Evolutionary conservation across 2,797 vertebrate species (phyloP).

Genomic region (Kryptopterus vitreolus): DNA sequence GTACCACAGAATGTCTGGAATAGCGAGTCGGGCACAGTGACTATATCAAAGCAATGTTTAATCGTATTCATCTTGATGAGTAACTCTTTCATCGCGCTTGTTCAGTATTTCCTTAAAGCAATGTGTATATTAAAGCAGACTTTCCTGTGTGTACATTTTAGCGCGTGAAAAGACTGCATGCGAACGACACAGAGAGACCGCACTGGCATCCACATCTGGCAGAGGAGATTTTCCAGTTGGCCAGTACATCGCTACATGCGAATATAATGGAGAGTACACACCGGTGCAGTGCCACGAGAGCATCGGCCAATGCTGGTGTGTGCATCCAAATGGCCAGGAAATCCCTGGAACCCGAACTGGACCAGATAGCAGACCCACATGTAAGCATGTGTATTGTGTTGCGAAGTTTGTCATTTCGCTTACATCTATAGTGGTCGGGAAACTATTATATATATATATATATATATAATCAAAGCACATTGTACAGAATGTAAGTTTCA

Average conservation of each 20-base stretch:
- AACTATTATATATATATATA: no score
- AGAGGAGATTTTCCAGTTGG: constrained; percentile 48
- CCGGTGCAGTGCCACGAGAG: constrained; percentile 85
- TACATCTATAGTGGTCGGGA: not conserved
- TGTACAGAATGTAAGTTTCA: not conserved
- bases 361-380: constrained; percentile 78
- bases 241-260: constrained; percentile 83
- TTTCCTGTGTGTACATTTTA: constrained; percentile 64
- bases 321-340: constrained; percentile 83
- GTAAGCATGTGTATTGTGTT: constrained; percentile 73
- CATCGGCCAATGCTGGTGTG: constrained; percentile 91
- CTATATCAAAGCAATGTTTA: not conserved
- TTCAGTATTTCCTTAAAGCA: not conserved
- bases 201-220: constrained; percentile 58
- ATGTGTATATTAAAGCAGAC: not conserved
- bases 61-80: not conserved
- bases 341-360: constrained; percentile 80
- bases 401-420: not conserved
- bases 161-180: constrained; percentile 81
- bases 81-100: not conserved
- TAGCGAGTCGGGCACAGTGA: not conserved
- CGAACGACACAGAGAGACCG: constrained; percentile 77
- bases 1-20: constrained; percentile 10
- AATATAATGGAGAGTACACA: constrained; percentile 79
- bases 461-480: no score